Conservation (phyloP, 2,113 vertebrate genomes). For the Thamnaconus septentrionalis region DNA sequence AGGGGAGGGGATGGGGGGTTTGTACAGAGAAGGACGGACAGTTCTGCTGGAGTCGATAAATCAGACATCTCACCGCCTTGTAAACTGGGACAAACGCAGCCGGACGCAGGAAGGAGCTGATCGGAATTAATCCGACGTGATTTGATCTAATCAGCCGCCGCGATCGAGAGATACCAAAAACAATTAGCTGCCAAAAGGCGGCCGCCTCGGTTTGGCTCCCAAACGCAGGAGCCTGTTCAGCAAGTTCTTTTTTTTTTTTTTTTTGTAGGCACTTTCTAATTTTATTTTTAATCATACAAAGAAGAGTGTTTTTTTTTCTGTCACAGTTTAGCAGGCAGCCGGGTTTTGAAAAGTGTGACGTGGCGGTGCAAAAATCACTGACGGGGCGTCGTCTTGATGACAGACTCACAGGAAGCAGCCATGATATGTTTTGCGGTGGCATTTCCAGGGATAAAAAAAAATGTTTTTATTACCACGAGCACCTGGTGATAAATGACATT, state of each 20-base stretch:
- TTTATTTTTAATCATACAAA: conserved; percentile 9
- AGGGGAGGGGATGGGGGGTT: conserved; percentile 27
- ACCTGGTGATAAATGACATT: background rate
- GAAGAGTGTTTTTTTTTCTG: too few species aligned
- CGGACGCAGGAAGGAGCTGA: conserved; percentile 41
- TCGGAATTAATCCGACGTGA: conserved; percentile 33
- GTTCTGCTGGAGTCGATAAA: conserved; percentile 59
- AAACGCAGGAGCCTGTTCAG: conserved; percentile 2
- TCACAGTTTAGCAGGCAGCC: background rate
- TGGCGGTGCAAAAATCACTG: too few species aligned
- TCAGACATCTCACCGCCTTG: conserved; percentile 40
- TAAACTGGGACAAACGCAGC: conserved; percentile 34
- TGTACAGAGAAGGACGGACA: conserved; percentile 49
- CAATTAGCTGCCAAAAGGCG: conserved; percentile 31
- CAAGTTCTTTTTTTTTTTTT: conserved; percentile 1
- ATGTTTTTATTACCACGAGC: too few species aligned
- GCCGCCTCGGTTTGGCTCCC: background rate
- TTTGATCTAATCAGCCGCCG: conserved; percentile 53
- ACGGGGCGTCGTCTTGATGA: too few species aligned
- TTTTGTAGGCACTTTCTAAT: background rate
- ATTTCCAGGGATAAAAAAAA: too few species aligned
- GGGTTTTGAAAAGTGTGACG: too few species aligned
- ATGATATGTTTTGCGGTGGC: too few species aligned
- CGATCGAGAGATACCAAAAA: conserved; percentile 24
- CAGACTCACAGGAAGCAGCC: too few species aligned